These are phyloP conservation scores for Morone chrysops DNA, from an alignment of 2,113 vertebrate species.

Conservation along the genomic window DNA sequence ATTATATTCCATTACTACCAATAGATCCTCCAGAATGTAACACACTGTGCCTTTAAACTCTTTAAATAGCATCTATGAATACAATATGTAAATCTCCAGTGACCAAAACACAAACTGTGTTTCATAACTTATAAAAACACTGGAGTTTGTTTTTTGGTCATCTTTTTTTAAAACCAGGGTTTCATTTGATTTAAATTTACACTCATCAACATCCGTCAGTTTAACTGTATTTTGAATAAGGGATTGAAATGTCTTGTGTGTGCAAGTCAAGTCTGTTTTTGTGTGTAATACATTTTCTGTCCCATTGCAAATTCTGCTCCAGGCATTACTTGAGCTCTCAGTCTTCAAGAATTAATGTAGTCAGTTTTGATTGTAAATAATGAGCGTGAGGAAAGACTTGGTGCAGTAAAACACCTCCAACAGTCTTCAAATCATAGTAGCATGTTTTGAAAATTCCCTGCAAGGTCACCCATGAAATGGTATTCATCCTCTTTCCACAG, in stretches of 20 bases:
- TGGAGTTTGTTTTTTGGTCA: background rate
- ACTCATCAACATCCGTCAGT: conserved; percentile 19
- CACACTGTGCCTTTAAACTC: background rate
- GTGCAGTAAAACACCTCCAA: conserved; percentile 41
- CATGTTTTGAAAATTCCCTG: conserved; percentile 46
- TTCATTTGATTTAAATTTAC: conserved; percentile 17
- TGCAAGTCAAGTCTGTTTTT: conserved; percentile 1
- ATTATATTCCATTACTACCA: too few relatives aligned
- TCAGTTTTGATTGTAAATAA: conserved; percentile 53
- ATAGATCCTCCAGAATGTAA: too few relatives aligned
- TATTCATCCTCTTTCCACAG: conserved; percentile 44
- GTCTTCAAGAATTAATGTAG: conserved; percentile 58
- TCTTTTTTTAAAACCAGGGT: background rate
- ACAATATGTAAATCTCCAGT: background rate
- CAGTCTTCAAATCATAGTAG: conserved; percentile 50
- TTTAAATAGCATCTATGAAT: background rate
- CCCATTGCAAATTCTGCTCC: conserved; percentile 39
- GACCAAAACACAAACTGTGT: too few relatives aligned
- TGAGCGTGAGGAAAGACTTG: conserved; percentile 21
- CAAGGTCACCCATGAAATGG: conserved; percentile 70
- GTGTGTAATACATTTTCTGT: conserved; percentile 33
- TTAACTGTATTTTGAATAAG: conserved; percentile 41
- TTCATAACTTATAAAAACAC: too few relatives aligned
- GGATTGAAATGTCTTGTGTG: conserved; percentile 24
- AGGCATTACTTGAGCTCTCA: conserved; percentile 41